Evolutionary conservation across 2,113 vertebrate species (phyloP), one percentile per base, ranked within the genome.

Genomic region (Pterophyllum scalare): DNA sequence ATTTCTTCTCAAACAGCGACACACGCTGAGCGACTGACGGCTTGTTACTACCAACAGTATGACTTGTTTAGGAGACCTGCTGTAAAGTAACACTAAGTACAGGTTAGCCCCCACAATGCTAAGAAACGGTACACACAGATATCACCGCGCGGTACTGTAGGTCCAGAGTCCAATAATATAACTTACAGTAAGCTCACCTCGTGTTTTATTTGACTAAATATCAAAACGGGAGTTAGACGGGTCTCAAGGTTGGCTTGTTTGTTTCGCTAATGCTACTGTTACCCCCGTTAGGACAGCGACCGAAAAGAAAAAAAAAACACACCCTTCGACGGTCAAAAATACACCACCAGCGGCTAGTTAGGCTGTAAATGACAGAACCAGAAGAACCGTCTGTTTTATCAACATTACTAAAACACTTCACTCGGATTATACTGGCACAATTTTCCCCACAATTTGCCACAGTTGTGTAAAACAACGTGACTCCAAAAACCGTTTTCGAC

Each of bases 401-500:
- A 79, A 64, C 87, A 88, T 77, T 33, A 15, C 84, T 33, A n/a
- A 7, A 15, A 33, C 10, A 59, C 57, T n/a, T 19, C 24, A 7
- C 43, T 38, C 10, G 10, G 61, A 38, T 49, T 46, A 56, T 28
- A 79, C 5, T 6, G 20, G 15, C 40, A 24, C 59, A 84, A 22
- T 77, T 78, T 13, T 81, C 56, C 4, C 11, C 9, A 12, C 2
- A 62, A 59, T 75, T 72, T 59, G n/a, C 5, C 64, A 75, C 61
- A 81, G 54, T 80, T 81, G 24, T 80, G 75, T 58, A 72, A 85
- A 92, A 91, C 79, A 91, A 90, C 81, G 80, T 87, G 70, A 87
- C 43, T 87, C 82, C 46, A 54, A 77, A 61, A 14, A 54, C 31
- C 84, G 75, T 62, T 77, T 77, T 54, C 77, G 43, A 40, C 24